Base-by-base conservation (phyloP, 2,797 vertebrate genomes). In the Lates japonicus region DNA sequence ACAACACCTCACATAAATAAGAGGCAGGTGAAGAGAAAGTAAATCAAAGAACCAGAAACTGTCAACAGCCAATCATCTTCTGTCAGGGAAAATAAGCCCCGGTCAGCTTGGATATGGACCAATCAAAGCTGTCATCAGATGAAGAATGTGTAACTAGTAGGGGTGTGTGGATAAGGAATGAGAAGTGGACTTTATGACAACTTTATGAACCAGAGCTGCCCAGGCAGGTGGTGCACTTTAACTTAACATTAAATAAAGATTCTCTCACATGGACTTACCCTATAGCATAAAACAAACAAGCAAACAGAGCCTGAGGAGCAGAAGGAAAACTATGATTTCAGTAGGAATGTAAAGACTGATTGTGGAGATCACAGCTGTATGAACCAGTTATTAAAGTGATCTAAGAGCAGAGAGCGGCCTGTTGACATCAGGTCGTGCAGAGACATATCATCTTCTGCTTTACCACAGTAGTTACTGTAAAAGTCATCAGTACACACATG, bases 71-170 rank as follows among this genome's bases (percentile, higher is more conserved):
- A 81, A 87, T 92, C 77, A 83, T 69, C 44, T 1, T 57, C 69
- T 20, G 70, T 72, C n/a, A 51, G 68, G 29, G 20, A 68, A 59
- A 78, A 58, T 20, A 79, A 85, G 78, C 74, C 77, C 81, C 75
- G n/a, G 90, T 80, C 81, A 70, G 41, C 54, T 51, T 66, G 64
- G 58, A 33, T 41, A 42, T 81, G 61, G 42, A 49, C 92, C 92
- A 94, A 93, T 92, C 88, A 88, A 57, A 83, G 81, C 35, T 14
- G 60, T 4, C 39, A 25, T 60, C 39, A 52, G 33, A 68, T 25
- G 60, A 82, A 82, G 84, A 89, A 86, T 80, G 85, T 74, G 74
- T 65, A 81, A 84, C 57, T 49, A 81, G 85, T 72, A 65, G 75
- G 87, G 55, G 70, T 70, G 83, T 64, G 51, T 29, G 25, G 25